Evolutionary conservation across 2,113 vertebrate species (phyloP), one percentile per base, ranked within the genome.

Genomic region (Strigops habroptila): DNA sequence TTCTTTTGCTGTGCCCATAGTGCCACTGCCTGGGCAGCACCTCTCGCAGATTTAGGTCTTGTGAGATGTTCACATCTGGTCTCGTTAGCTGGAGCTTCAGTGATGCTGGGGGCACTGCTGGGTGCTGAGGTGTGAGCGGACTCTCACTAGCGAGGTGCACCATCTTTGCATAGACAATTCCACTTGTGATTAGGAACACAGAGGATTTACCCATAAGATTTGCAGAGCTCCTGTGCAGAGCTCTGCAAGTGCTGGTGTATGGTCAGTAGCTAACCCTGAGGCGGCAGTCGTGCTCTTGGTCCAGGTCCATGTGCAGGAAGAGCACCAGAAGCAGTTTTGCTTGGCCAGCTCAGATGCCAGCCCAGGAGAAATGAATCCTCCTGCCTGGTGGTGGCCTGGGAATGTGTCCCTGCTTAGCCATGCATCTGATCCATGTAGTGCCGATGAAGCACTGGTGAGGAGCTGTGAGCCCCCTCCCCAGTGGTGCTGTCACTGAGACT

Each of bases 211-310:
- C 85, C 60, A 19, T 68, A 65, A 16, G n/a, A 91, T 97, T 95
- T 96, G 85, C 95, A 91, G 59, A 73, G n/a, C 51, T 78, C 46
- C 33, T 65, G 60, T 51, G 73, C 55, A 80, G 53, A 75, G 63
- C 63, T 65, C 37, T 65, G 75, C 31, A 44, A 73, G 53, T 41
- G 37, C 70, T 73, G 57, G 3, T 7, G 2, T 33, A 12, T 0
- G 0, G 41, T 55, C 8, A 0, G 23, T 44, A 69, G 44, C 2
- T 3, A 65, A 18, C 18, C 35, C 71, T 0, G 0, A n/a, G 16
- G 19, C 76, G 39, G 25, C 78, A 89, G 0, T 62, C 0, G 0
- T 3, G 10, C n/a, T 39, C n/a, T 35, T 57, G 24, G 24, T n/a
- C 59, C 25, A 17, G 51, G 18, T 23, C 37, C 8, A 1, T 1